Evolutionary conservation across 2,888 invertebrate genomes (phyloP), one percentile per base, ranked within the genome.

Genomic region (Dasypogon diadema): DNA sequence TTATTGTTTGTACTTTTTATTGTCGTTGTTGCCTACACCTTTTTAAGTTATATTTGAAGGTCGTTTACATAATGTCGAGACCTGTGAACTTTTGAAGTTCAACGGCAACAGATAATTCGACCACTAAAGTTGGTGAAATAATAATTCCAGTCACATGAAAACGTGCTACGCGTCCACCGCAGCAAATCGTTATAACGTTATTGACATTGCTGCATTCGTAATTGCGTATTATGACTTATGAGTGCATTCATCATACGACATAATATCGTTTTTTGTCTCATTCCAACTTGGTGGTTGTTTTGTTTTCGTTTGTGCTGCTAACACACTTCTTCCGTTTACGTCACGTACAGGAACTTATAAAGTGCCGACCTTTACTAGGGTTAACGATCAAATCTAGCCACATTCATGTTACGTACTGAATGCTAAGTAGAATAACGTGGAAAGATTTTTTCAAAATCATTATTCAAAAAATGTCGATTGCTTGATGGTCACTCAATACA

Each of bases 21-120:
- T n/a, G n/a, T n/a, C n/a, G n/a, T n/a, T n/a, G n/a, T n/a, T n/a
- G n/a, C n/a, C n/a, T n/a, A n/a, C n/a, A n/a, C n/a, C n/a, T n/a
- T n/a, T n/a, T n/a, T n/a, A n/a, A n/a, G n/a, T n/a, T n/a, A n/a
- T n/a, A n/a, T n/a, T n/a, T n/a, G n/a, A n/a, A n/a, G n/a, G n/a
- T n/a, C n/a, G n/a, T n/a, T n/a, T n/a, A n/a, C n/a, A n/a, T n/a
- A n/a, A n/a, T n/a, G n/a, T n/a, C n/a, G n/a, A 60, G 37, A 60
- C 60, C 37, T 37, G 60, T 16, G 60, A 60, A 37, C 60, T 60
- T 37, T 60, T 37, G 60, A 60, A 60, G 34, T 60, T 60, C 60
- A 60, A n/a, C 6, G 6, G 34, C 37, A 60, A 37, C n/a, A 42
- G 16, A 58, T 58, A 58, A 30, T 58, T 30, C 34, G 34, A 37